Evolutionary conservation across 2,888 invertebrate genomes (phyloP), one percentile per base, ranked within the genome.

Genomic region (Melieria omissa): DNA sequence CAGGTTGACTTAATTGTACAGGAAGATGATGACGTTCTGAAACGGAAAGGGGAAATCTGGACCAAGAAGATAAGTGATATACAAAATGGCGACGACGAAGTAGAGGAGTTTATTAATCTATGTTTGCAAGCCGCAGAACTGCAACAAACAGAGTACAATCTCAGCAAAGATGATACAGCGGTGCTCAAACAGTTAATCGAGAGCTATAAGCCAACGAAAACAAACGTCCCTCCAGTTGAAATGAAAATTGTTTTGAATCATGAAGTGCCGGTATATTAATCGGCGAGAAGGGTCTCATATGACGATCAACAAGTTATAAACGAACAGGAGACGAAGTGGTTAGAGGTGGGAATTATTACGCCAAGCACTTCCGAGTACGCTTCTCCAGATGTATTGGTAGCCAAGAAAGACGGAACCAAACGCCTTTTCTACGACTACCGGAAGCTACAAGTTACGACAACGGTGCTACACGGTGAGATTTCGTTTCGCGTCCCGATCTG

Each of bases 1-100:
- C 61, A 61, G 44, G 61, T 61, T 29, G 61, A 61, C 12, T 61
- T 61, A 41, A 61, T 61, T 10, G 44, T 61, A 9, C 42, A 45
- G 7, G 61, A 61, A 61, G 44, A 61, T 42, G 61, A 45, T 14
- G 61, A 61, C 14, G 45, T 61, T 1, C 14, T 61, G n/a, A n/a
- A n/a, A 10, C 47, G 47, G 47, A 47, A 47, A 10, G 10, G 6
- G 47, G 10, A 47, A 47, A 47, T 6, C 6, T 47, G 47, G 10
- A 47, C 6, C 6, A 8, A 10, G 47, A 47, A 10, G 7, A 47
- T 47, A 47, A 47, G 10, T 8, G 7, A 10, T 8, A 47, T 8
- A n/a, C n/a, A n/a, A n/a, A n/a, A n/a, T n/a, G n/a, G n/a, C n/a
- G n/a, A n/a, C n/a, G n/a, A n/a, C n/a, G n/a, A n/a, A n/a, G n/a